Conservation (phyloP, 2,113 vertebrate genomes). For the Forbesichthys agassizii region DNA sequence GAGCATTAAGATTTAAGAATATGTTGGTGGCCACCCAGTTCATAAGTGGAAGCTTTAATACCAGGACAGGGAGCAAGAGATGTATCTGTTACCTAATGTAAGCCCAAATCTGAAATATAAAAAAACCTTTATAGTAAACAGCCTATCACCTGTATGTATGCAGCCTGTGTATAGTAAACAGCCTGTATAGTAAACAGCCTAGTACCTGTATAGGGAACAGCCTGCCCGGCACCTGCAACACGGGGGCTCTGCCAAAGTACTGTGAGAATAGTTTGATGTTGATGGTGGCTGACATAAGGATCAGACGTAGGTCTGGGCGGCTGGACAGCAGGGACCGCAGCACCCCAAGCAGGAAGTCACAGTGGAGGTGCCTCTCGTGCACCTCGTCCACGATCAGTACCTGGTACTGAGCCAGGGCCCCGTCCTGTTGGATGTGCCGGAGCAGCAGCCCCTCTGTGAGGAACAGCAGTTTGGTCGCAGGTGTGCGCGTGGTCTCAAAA, state of each 20-base stretch:
- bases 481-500: slow-evolving; percentile 84
- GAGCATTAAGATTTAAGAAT: too few species aligned
- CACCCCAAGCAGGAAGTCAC: slow-evolving; percentile 88
- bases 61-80: too few species aligned
- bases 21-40: too few species aligned
- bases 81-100: too few species aligned
- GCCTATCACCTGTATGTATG: too few species aligned
- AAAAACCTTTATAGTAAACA: too few species aligned
- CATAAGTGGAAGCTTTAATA: too few species aligned
- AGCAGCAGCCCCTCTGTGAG: slow-evolving; percentile 91
- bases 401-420: slow-evolving; percentile 73
- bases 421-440: slow-evolving; percentile 85
- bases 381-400: slow-evolving; percentile 89
- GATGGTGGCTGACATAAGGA: slow-evolving; percentile 96
- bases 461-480: slow-evolving; percentile 84
- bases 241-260: slow-evolving; percentile 83
- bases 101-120: too few species aligned
- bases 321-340: slow-evolving; percentile 76
- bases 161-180: too few species aligned
- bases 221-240: slow-evolving; percentile 90
- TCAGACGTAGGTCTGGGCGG: slow-evolving; percentile 80
- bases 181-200: background rate
- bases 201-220: slow-evolving; percentile 88
- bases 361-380: slow-evolving; percentile 89
- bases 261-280: slow-evolving; percentile 87